phyloP scores from a whole-genome alignment of 1,140 invertebrate species.

The Cyclargus thomasi region DNA sequence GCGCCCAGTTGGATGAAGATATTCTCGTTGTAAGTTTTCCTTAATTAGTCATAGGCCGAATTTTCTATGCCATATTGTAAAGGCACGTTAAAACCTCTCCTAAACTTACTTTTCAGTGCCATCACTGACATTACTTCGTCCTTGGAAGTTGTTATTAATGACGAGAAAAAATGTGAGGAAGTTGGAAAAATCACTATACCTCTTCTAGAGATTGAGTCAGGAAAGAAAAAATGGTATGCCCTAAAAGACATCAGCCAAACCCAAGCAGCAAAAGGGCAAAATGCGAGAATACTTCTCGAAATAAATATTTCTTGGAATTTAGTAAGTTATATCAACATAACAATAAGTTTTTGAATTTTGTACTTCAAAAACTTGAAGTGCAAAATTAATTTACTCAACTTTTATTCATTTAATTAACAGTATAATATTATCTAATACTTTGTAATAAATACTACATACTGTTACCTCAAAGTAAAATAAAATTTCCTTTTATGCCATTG shows the following conservation, averaged over 20 bases:
- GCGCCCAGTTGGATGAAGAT: slow-evolving; percentile 97
- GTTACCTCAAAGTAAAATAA: no score
- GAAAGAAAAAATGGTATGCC: slow-evolving; percentile 95
- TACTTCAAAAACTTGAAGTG: no score
- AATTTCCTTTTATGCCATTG: neutral
- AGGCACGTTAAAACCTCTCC: neutral
- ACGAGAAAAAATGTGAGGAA: slow-evolving; percentile 97
- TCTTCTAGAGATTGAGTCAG: slow-evolving; percentile 87
- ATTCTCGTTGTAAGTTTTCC: slow-evolving; percentile 89
- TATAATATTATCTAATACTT: no score
- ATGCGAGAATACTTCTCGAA: slow-evolving; percentile 82
- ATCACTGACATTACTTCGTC: slow-evolving; percentile 97
- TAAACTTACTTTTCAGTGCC: slow-evolving; percentile 77
- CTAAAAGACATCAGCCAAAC: slow-evolving; percentile 95
- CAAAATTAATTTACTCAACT: no score
- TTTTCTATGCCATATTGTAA: neutral
- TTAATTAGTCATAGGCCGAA: neutral
- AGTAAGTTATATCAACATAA: slow-evolving; percentile 52
- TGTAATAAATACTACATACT: no score
- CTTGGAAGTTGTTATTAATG: slow-evolving; percentile 94
- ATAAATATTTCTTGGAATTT: slow-evolving; percentile 93
- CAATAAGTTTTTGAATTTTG: no score
- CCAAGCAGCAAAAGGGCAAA: slow-evolving; percentile 88
- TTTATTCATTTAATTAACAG: no score
- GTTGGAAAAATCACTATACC: slow-evolving; percentile 94